Evolutionary conservation across 2,888 invertebrate genomes (phyloP), one percentile per base, ranked within the genome.

Genomic region (Antheraea assamensis): DNA sequence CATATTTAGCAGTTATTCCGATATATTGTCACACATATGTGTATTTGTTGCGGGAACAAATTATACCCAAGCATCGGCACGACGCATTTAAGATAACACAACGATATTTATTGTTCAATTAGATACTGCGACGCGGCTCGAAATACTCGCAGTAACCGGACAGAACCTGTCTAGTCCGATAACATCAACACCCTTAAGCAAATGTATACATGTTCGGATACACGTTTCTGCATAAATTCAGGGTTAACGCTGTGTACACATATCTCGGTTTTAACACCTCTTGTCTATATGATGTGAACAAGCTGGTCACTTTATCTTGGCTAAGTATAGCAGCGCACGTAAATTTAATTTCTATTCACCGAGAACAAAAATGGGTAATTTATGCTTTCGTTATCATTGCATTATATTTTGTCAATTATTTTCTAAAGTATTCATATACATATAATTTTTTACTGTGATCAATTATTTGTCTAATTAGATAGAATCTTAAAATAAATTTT

Each of bases 31-130:
- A 42, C 42, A 35, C 13, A 42, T 13, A 42, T 42, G 13, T 42
- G 42, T 42, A 58, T 58, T 64, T 27, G 30, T 17, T 5, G 61
- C 27, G 27, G 3, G 19, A 64, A 27, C 61, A 30, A 64, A 64
- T 64, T 64, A 64, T 64, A 30, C 61, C 61, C 15, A 64, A 64
- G 61, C 27, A 30, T 64, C 17, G 61, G 61, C 61, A 64, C 61
- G 30, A 30, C 27, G 30, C 61, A 30, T 64, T 61, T 64, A 64
- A 64, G 61, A 64, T 64, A 64, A 64, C 61, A 64, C 17, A 17
- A 64, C 17, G 27, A 64, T 64, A 64, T 64, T 64, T 64, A 64
- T 64, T 64, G 61, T 64, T 64, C 61, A 64, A 64, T 64, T 64
- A 64, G 61, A 64, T 64, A 3, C 61, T 30, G 27, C 61, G 61